Percentiles rank a stretch among this genome's conserved stretches.
These are phyloP conservation scores for Myotis myotis DNA, from an alignment of 2,797 vertebrate species.

Conservation along the genomic window DNA sequence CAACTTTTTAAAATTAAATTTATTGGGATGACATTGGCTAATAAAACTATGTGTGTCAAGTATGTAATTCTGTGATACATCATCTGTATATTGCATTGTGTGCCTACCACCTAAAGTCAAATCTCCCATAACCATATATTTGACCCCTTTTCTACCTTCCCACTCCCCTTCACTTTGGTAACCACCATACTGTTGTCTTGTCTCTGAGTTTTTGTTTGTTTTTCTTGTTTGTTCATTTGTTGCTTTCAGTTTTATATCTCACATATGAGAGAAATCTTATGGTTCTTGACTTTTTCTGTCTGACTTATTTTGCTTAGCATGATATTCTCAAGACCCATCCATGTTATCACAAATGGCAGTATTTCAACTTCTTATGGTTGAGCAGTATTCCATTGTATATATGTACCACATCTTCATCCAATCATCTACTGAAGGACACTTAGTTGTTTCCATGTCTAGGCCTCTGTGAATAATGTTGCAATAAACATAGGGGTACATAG, in stretches of 20 bases:
- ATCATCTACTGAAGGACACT: not conserved
- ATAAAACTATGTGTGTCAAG: not conserved
- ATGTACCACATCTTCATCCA: not conserved
- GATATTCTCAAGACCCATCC: not conserved
- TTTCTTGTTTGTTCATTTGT: not conserved
- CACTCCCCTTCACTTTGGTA: not conserved
- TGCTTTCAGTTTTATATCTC: not conserved
- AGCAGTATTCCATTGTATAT: not conserved
- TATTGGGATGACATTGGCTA: not conserved
- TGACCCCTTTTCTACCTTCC: not conserved
- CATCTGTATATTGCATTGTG: not conserved
- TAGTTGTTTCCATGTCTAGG: not conserved
- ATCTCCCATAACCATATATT: not conserved
- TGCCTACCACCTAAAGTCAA: not conserved
- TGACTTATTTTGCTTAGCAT: not conserved
- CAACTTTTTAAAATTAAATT: not conserved
- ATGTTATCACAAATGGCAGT: not conserved
- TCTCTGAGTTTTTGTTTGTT: not conserved
- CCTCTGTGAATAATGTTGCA: not conserved
- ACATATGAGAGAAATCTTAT: not conserved
- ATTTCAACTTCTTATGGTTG: not conserved
- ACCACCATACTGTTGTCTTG: not conserved
- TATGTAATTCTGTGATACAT: not conserved
- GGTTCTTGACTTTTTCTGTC: not conserved
- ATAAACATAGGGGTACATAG: not conserved